Evolutionary conservation across 2,888 invertebrate species (phyloP), one percentile per base, ranked within the genome.

Genomic region (Dione vanillae): DNA sequence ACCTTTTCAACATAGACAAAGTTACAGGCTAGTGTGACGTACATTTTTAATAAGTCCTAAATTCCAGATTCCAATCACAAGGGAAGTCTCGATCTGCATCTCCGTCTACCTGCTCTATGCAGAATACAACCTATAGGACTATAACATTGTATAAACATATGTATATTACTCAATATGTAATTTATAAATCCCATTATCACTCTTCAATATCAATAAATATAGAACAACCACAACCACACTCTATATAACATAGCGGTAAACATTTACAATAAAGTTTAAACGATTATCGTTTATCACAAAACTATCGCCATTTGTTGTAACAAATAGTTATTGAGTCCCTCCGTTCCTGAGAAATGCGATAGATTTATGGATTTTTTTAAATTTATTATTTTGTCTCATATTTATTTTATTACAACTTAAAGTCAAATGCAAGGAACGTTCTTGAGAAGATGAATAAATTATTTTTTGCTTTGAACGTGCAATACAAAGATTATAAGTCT

Each of bases 231-330:
- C n/a, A n/a, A n/a, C 27, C n/a, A 11, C 45, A 20, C 43, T 16
- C 27, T n/a, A 20, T 45, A 45, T 27, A 6, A 27, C n/a, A 43
- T 45, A 27, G 45, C 45, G 45, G 45, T 61, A 35, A 45, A 35
- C 61, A 61, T 61, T 61, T 61, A 61, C 35, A 27, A 61, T 61
- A 61, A 61, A 61, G 14, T 61, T 61, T 45, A 61, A 56, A n/a
- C 61, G 61, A 61, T 61, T 61, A 61, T 35, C 61, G 35, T 67
- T 59, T 67, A 59, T 59, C 67, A 59, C 59, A 67, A 41, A 47
- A 49, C 41, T 59, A 59, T 27, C 27, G 41, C 49, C 59, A 67
- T 67, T 51, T 16, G 49, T 59, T 61, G 27, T 61, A 45, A 61
- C 43, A 61, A 11, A 61, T 45, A 35, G 61, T 27, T 61, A 27